These are phyloP conservation scores for Phoebastria nigripes DNA, from an alignment of 2,797 vertebrate species.

Conservation along the genomic window DNA sequence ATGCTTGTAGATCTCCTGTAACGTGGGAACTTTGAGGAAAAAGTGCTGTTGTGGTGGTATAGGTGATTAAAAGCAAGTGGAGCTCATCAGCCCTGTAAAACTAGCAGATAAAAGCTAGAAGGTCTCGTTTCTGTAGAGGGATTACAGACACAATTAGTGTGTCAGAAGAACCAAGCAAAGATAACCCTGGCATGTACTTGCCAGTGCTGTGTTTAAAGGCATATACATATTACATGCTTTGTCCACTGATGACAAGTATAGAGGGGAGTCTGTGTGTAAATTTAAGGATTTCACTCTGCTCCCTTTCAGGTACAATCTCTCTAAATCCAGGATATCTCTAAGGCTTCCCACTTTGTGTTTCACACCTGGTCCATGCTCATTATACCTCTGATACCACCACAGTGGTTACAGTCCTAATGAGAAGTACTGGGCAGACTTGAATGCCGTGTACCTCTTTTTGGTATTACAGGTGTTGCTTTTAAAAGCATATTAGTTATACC, in stretches of 20 bases:
- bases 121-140: neutral
- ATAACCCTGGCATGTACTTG: neutral
- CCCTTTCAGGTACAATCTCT: neutral
- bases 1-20: neutral
- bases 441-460: neutral
- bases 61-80: neutral
- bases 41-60: neutral
- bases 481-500: neutral
- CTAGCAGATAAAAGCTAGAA: neutral
- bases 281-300: neutral
- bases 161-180: neutral
- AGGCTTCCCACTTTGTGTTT: neutral
- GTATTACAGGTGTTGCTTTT: neutral
- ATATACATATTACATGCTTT: neutral
- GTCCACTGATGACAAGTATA: neutral
- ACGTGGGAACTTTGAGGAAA: neutral
- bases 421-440: neutral
- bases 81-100: neutral
- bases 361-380: neutral
- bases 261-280: neutral
- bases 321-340: neutral
- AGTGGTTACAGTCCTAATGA: neutral
- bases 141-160: neutral
- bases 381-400: neutral
- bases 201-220: neutral